Conservation (phyloP, 2,888 invertebrate genomes). For the Melangyna quadrimaculata region DNA sequence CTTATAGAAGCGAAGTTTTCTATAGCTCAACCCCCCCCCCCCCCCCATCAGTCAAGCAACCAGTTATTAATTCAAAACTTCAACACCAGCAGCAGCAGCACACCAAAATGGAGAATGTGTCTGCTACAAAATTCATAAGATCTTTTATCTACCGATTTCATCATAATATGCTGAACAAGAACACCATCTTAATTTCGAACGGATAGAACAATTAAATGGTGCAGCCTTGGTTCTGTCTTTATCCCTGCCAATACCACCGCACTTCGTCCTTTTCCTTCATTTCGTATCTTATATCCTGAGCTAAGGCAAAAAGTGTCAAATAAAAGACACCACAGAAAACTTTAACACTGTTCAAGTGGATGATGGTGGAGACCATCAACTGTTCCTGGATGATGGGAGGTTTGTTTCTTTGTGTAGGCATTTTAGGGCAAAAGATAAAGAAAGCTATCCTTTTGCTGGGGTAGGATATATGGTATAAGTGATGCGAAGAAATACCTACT, state of each 20-base stretch:
- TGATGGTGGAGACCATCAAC: constrained; percentile 26
- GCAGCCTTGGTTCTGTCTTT: not conserved
- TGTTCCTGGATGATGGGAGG: not conserved
- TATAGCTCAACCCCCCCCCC: no score
- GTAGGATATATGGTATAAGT: not conserved
- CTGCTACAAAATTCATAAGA: constrained; percentile 69
- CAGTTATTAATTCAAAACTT: constrained; percentile 70
- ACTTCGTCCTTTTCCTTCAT: not conserved
- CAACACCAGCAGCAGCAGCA: constrained; percentile 24
- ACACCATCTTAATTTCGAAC: constrained; percentile 47
- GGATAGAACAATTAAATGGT: constrained; percentile 61
- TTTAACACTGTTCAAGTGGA: constrained; percentile 59
- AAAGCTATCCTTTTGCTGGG: constrained; percentile 32
- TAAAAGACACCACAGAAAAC: constrained; percentile 69
- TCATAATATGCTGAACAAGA: constrained; percentile 53
- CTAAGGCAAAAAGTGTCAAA: constrained; percentile 68
- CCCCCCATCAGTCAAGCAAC: constrained; percentile 57
- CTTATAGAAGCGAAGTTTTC: constrained; percentile 4
- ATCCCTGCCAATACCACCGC: not conserved
- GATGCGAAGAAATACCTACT: constrained; percentile 20
- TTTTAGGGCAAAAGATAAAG: constrained; percentile 42
- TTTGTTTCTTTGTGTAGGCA: constrained; percentile 19
- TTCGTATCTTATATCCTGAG: constrained; percentile 25
- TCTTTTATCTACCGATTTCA: constrained; percentile 64
- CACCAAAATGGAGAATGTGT: constrained; percentile 50